Evolutionary conservation across 2,888 invertebrate species (phyloP), one percentile per base, ranked within the genome.

Genomic region (Hypselothyrea guttata): DNA sequence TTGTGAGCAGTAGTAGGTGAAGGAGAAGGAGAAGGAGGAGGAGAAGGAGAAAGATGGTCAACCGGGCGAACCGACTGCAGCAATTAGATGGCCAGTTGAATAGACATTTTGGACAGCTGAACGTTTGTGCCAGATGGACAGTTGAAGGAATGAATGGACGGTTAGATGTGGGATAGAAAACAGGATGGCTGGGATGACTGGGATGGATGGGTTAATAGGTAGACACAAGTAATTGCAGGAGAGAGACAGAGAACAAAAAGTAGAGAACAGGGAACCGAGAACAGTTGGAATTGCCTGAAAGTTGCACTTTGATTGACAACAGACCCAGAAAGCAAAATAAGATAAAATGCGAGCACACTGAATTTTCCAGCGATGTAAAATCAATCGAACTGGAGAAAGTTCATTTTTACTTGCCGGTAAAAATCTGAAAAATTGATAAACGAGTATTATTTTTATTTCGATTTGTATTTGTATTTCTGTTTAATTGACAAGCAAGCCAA

Each of bases 51-150:
- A 22, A 38, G 60, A 37, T 56, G 53, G 28, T 37, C 62, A 57
- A 34, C 59, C 49, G 53, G 48, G 28, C 34, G 48, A 60, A 40
- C 48, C 46, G 64, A 65, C 76, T 60, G 45, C 66, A 61, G 70
- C 75, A 75, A 75, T 75, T 75, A 75, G 69, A 76, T 67, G 69
- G 66, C 56, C 52, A 73, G 74, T 62, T 66, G 64, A 73, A 61
- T 66, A 38, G 73, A 73, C 71, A 72, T 33, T 41, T 76, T 53
- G 54, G 74, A 74, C 74, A 74, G 70, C 18, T 64, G 52, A 63
- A 35, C 59, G 62, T 48, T 59, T 57, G 59, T 67, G 51, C 30
- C 27, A 51, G 70, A 70, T 60, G 52, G 59, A 59, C 42, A 12
- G 54, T 7, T 60, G 54, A 45, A 67, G 62, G 59, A 62, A 44